phyloP scores from a whole-genome alignment of 2,113 vertebrate species.

The Setophaga petechia region DNA sequence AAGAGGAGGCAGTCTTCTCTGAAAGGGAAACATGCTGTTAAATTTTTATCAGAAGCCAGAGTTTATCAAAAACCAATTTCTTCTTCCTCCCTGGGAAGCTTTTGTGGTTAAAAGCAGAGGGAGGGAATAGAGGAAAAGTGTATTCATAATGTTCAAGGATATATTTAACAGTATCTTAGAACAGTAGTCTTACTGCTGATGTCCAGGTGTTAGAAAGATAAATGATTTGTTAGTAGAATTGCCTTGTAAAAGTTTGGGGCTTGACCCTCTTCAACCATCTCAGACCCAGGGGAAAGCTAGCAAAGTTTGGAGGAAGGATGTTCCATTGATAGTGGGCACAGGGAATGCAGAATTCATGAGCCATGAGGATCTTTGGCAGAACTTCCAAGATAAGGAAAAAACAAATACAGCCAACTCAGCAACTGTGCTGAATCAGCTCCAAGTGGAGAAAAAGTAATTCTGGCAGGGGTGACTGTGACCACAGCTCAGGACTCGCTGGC shows the following conservation, averaged over 20 bases:
- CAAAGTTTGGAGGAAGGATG: background rate
- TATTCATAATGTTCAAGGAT: background rate
- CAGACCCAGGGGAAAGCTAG: background rate
- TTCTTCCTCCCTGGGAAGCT: background rate
- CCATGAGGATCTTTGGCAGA: background rate
- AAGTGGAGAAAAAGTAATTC: background rate
- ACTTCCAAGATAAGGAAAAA: background rate
- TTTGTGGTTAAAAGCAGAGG: fast-evolving
- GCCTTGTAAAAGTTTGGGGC: background rate
- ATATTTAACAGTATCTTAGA: background rate
- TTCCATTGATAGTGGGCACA: background rate
- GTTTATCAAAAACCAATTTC: background rate
- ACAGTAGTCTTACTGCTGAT: background rate
- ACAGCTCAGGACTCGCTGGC: fast-evolving
- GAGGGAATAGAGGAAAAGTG: background rate
- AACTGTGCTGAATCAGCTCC: background rate
- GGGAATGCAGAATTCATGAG: background rate
- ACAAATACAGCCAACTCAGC: background rate
- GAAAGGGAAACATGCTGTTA: background rate
- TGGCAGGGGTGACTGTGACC: background rate
- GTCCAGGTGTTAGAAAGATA: background rate
- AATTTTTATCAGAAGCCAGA: background rate
- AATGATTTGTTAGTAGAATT: background rate
- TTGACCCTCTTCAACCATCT: background rate
- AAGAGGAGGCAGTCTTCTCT: background rate